Evolutionary conservation across 2,113 vertebrate species (phyloP), one percentile per base, ranked within the genome.

Genomic region (Telmatochromis sp.): DNA sequence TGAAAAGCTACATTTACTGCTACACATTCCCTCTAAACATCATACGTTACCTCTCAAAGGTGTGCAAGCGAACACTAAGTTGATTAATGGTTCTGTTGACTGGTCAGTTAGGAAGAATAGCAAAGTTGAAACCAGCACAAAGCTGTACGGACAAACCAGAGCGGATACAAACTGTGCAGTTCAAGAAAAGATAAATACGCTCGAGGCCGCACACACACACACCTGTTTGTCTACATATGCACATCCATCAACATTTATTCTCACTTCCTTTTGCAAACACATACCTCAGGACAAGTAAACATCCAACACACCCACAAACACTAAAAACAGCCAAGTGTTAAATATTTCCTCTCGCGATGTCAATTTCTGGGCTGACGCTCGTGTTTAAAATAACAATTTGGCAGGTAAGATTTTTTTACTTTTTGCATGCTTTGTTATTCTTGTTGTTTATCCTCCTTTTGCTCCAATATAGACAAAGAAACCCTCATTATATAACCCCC

Each of bases 201-300:
- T 73, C 4, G 8, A 73, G 40, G 50, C 21, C 1, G 6, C 60
- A 47, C 14, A 19, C 85, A 51, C 58, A 47, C 19, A 13, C 26
- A 58, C 68, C 57, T 57, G 54, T 45, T 81, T 75, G 81, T 42
- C 42, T 50, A 17, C 37, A 58, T 55, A 63, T 31, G 85, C 80
- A 82, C 23, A 50, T 40, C 8, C 51, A 53, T 73, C 42, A 53
- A 55, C 23, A 53, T 84, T 71, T 82, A 86, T 85, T 85, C 82
- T 82, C n/a, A 81, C 47, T 88, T 91, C 80, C 86, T 79, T 89
- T 83, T 84, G 65, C 75, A 91, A 91, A 92, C 90, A 92, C 87
- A 92, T 87, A 82, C 83, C 86, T 85, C 23, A 17, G 83, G 80
- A 86, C 11, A 35, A 86, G 85, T 92, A 90, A 93, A 92, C 91